Base-by-base conservation (phyloP, 2,888 invertebrate genomes). In the Cordilura impudica region DNA sequence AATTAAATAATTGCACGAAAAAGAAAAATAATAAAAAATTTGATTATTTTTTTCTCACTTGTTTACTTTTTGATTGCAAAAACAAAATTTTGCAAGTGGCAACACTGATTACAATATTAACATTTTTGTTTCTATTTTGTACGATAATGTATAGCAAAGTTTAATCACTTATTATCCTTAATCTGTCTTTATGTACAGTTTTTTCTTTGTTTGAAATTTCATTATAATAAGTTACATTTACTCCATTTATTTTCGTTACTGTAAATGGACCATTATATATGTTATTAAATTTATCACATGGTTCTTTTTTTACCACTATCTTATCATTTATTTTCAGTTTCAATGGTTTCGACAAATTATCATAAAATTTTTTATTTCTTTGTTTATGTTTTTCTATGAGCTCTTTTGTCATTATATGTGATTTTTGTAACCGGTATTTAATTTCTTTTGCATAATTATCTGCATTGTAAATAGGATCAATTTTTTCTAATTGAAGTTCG, bases 401-500 rank as follows among this genome's bases (percentile, higher is more conserved):
- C 10, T 65, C 29, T 63, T 47, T 45, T 47, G 61, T 23, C 23
- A 47, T 10, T 63, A 12, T 14, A 31, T 63, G 29, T 18, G 61
- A 47, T 63, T 18, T 54, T 54, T 67, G 66, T 8, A 67, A 18
- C 0, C 45, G 4, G 23, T 67, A 54, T 26, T 67, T 67, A 12
- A 54, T 35, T 54, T 67, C 66, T 10, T 54, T 43, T n/a, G 26
- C 18, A 12, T 53, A 66, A n/a, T n/a, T n/a, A n/a, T n/a, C n/a
- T n/a, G n/a, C n/a, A n/a, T n/a, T n/a, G n/a, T n/a, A n/a, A n/a
- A 49, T 19, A 14, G 51, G 51, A 47, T 61, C 61, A 61, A 61
- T 58, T 35, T 19, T 58, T 14, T 49, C 49, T 16, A 8, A 12
- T 31, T 6, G 35, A 1, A 21, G 12, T 10, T 58, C 58, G n/a